A percentile compares a stretch with the other conserved stretches of the same genome.
These are phyloP conservation scores for Acridotheres tristis DNA, from an alignment of 2,797 vertebrate genomes.

Conservation along the genomic window DNA sequence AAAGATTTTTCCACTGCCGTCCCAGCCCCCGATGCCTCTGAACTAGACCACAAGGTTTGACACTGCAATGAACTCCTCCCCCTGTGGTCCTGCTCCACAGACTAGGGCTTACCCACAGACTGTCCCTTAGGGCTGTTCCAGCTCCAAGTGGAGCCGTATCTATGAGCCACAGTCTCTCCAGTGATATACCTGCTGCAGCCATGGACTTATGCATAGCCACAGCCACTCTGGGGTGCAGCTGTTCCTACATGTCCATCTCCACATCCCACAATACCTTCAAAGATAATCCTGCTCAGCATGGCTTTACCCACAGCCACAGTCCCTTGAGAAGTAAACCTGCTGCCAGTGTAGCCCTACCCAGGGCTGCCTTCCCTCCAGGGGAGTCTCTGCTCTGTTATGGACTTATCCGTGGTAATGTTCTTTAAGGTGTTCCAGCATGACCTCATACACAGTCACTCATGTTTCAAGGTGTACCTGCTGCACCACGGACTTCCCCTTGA, in stretches of 20 bases:
- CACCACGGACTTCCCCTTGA: not conserved
- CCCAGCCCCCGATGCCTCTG: not conserved
- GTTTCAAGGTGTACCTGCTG: not conserved
- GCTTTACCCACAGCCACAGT: not conserved
- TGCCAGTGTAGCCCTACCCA: not conserved
- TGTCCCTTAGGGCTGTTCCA: not conserved
- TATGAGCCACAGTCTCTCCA: not conserved
- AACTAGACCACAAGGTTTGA: not conserved
- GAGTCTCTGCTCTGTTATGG: too few species aligned
- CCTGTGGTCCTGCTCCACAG: not conserved
- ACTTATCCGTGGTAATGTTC: not conserved
- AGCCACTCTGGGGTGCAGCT: too few species aligned
- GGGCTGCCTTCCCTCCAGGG: not conserved
- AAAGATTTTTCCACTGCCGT: not conserved
- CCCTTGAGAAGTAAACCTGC: not conserved
- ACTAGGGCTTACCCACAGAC: not conserved
- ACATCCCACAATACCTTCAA: not conserved
- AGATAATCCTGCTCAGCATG: not conserved
- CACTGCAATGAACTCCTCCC: not conserved
- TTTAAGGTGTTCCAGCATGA: not conserved
- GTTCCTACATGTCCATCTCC: accelerated
- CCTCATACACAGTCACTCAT: not conserved
- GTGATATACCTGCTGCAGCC: not conserved
- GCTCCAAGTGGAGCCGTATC: not conserved
- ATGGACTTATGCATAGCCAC: not conserved